These are phyloP conservation scores for Leucosticte australis DNA, from an alignment of 2,113 vertebrate genomes.

Conservation along the genomic window DNA sequence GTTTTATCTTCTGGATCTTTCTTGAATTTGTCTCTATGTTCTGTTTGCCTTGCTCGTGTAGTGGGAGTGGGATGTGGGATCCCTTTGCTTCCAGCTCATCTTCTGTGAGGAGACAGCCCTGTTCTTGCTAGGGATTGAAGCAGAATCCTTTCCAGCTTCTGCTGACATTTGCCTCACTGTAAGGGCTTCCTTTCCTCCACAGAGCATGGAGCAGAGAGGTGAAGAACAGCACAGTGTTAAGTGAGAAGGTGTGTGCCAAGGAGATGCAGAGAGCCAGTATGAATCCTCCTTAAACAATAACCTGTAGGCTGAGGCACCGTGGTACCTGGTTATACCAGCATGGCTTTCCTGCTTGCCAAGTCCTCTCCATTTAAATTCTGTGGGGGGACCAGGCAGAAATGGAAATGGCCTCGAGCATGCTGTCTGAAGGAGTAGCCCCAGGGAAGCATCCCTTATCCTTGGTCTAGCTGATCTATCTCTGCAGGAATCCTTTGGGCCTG, in stretches of 20 bases:
- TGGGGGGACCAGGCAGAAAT: background rate
- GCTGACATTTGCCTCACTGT: background rate
- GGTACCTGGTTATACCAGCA: background rate
- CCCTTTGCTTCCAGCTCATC: background rate
- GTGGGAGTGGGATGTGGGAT: background rate
- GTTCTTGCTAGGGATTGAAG: background rate
- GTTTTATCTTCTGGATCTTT: background rate
- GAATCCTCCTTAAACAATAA: background rate
- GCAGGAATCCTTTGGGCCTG: background rate
- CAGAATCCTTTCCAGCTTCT: background rate
- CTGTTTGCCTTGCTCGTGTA: background rate
- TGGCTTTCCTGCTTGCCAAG: background rate
- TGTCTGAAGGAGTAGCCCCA: background rate
- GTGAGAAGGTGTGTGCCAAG: background rate
- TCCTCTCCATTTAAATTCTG: background rate
- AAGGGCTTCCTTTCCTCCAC: background rate
- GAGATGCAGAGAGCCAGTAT: background rate
- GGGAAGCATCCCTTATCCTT: background rate
- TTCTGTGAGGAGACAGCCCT: background rate
- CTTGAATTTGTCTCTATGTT: background rate
- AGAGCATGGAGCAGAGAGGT: background rate
- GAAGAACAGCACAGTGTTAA: background rate
- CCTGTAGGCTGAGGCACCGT: background rate
- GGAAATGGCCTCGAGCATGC: background rate
- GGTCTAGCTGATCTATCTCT: background rate